A percentile compares a stretch with the other conserved stretches of the same genome.
Evolutionary conservation across 1,140 invertebrate genomes (phyloP).

Genomic region (Platyscapa corneri): DNA sequence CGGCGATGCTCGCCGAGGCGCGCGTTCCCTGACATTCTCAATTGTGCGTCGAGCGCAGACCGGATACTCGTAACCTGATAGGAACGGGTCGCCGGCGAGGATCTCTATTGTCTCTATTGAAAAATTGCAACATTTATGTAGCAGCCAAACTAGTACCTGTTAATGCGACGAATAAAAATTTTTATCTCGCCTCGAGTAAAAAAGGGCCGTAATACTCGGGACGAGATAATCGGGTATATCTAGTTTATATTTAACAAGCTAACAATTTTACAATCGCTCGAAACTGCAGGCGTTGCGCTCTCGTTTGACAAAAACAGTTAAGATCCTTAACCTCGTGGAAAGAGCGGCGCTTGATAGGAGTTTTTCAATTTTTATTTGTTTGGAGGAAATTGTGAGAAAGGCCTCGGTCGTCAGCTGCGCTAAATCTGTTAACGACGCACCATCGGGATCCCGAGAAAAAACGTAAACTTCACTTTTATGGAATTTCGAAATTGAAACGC

Average conservation of each 20-base stretch:
- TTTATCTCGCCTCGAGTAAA: no score
- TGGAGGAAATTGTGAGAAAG: neutral
- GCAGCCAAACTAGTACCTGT: no score
- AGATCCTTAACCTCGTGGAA: neutral
- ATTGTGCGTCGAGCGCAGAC: no score
- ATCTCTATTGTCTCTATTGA: no score
- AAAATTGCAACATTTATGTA: no score
- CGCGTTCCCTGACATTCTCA: no score
- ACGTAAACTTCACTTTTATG: neutral
- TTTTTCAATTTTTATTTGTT: neutral
- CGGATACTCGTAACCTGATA: no score
- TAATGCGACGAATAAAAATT: no score
- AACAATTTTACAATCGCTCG: neutral
- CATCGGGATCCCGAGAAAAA: neutral
- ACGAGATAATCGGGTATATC: no score
- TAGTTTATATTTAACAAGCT: neutral
- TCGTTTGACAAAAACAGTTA: neutral
- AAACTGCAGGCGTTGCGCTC: neutral
- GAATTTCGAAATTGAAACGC: constrained; percentile 3
- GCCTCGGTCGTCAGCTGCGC: neutral
- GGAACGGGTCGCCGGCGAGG: no score
- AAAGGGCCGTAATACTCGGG: no score
- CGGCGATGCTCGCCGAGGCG: no score
- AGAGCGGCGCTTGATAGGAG: neutral
- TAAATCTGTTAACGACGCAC: neutral